phyloP scores from a whole-genome alignment of 2,888 invertebrate species.

The Sphecodes monilicornis region DNA sequence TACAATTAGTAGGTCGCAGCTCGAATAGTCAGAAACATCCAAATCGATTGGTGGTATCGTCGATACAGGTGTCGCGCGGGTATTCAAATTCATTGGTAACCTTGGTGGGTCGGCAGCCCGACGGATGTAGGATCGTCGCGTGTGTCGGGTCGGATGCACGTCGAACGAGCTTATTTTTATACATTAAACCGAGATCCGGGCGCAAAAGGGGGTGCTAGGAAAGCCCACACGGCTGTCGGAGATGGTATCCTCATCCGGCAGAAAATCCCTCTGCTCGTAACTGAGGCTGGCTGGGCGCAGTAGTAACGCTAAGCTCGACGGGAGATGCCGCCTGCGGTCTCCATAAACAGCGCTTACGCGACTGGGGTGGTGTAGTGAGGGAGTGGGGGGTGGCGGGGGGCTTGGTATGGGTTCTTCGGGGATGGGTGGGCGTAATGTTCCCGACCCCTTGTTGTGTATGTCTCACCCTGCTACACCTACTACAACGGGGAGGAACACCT shows the following conservation, averaged over 20 bases:
- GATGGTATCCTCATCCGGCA: constrained; percentile 77
- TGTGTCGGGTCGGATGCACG: constrained; percentile 45
- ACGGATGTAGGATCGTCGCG: constrained; percentile 17
- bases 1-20: background rate
- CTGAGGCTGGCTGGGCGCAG: constrained; percentile 74
- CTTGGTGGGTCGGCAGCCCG: background rate
- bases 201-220: constrained; percentile 45
- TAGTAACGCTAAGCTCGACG: constrained; percentile 81
- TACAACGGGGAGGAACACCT: constrained; percentile 66
- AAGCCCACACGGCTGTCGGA: constrained; percentile 66
- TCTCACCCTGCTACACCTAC: constrained; percentile 57
- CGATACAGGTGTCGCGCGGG: background rate
- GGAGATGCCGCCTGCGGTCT: constrained; percentile 83
- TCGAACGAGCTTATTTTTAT: constrained; percentile 74
- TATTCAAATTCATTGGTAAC: constrained; percentile 49
- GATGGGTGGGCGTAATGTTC: constrained; percentile 59
- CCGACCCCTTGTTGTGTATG: constrained; percentile 71
- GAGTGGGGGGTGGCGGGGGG: constrained; percentile 1
- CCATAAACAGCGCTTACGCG: constrained; percentile 83
- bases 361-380: constrained; percentile 37
- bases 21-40: background rate
- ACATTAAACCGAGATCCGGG: constrained; percentile 69
- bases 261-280: constrained; percentile 81
- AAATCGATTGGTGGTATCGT: constrained; percentile 19
- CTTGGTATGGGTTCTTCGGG: constrained; percentile 30